phyloP scores from a whole-genome alignment of 2,888 invertebrate genomes.

The Latheticus oryzae region DNA sequence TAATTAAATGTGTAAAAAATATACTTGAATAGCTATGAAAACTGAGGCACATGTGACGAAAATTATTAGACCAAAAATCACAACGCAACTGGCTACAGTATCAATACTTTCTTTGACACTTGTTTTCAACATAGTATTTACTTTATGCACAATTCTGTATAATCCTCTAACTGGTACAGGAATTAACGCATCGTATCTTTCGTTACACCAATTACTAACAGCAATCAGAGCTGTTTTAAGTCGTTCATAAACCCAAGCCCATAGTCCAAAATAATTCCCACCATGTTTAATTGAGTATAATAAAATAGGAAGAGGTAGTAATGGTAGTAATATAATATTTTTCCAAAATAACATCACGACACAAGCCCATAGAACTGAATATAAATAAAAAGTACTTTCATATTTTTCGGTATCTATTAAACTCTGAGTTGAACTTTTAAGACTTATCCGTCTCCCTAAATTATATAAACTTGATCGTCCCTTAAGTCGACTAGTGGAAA shows the following conservation, averaged over 20 bases:
- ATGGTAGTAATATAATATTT: constrained; percentile 83
- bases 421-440: constrained; percentile 46
- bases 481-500: constrained; percentile 44
- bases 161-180: constrained; percentile 84
- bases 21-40: constrained; percentile 86
- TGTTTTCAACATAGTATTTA: constrained; percentile 73
- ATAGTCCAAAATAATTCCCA: constrained; percentile 68
- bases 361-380: constrained; percentile 84
- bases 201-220: constrained; percentile 72
- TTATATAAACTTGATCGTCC: constrained; percentile 45
- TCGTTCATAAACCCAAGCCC: constrained; percentile 67
- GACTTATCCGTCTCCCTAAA: constrained; percentile 45
- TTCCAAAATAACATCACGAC: constrained; percentile 87
- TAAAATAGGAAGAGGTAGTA: constrained; percentile 81
- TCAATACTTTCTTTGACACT: constrained; percentile 82
- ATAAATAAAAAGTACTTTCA: constrained; percentile 79
- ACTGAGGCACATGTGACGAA: constrained; percentile 83
- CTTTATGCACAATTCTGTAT: constrained; percentile 75
- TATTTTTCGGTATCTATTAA: constrained; percentile 65
- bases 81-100: constrained; percentile 85
- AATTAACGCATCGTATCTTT: constrained; percentile 76
- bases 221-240: constrained; percentile 46
- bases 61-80: constrained; percentile 86
- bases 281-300: constrained; percentile 74
- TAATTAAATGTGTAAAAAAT: neutral